Evolutionary conservation across 2,888 invertebrate species (phyloP).

Genomic region (Machimus rusticus): DNA sequence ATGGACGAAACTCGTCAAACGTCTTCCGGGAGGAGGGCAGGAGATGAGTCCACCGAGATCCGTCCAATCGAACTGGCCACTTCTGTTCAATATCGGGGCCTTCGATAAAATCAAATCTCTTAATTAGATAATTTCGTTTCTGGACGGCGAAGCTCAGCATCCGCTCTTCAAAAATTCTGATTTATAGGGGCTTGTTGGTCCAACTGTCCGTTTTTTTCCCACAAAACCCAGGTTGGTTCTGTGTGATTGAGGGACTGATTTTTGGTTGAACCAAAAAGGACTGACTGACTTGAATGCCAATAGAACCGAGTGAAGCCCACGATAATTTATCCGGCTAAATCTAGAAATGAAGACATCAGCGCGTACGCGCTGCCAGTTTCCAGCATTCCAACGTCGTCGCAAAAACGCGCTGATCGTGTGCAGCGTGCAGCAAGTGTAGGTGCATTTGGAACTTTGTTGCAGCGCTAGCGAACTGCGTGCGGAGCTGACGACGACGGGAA

Average conservation of each 20-base stretch:
- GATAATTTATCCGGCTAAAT: constrained; percentile 30
- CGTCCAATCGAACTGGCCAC: background rate
- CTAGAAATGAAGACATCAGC: constrained; percentile 46
- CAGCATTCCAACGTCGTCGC: background rate
- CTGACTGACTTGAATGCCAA: background rate
- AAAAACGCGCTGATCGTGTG: background rate
- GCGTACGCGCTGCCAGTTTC: constrained; percentile 33
- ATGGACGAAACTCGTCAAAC: constrained; percentile 31
- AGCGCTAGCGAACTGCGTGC: background rate
- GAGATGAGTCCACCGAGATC: background rate
- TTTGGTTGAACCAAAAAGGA: background rate
- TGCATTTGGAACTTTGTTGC: background rate
- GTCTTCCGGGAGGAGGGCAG: background rate
- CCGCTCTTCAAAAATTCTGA: constrained; percentile 29
- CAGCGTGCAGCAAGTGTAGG: constrained; percentile 25
- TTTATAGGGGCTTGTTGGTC: background rate
- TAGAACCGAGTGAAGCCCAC: background rate
- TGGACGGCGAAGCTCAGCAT: constrained; percentile 17
- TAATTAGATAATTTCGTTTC: constrained; percentile 43
- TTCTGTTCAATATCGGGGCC: background rate
- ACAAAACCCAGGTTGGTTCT: background rate
- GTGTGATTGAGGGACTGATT: background rate
- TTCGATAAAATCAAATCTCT: constrained; percentile 42
- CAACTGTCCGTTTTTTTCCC: constrained; percentile 32
- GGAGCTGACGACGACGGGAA: background rate